A percentile compares a stretch with the other conserved stretches of the same genome.
Evolutionary conservation across 1,140 invertebrate genomes (phyloP).

Genomic region (Euborellia annulipes): DNA sequence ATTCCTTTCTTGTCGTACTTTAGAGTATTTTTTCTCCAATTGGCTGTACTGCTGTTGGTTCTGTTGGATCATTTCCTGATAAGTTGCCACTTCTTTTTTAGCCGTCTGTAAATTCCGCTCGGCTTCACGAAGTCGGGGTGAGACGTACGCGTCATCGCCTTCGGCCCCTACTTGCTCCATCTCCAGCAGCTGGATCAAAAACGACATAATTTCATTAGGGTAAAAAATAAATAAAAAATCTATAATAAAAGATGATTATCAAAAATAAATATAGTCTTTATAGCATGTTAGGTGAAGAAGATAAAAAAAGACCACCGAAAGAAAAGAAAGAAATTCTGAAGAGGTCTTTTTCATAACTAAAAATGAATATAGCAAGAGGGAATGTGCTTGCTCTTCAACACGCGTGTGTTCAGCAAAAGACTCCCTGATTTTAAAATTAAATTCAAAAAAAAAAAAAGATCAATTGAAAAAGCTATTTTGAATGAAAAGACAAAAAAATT

Average conservation of each 20-base stretch:
- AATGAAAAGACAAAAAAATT: too few relatives aligned
- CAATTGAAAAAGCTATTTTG: too few relatives aligned
- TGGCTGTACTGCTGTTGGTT: slow-evolving; percentile 29
- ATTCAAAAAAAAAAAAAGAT: too few relatives aligned
- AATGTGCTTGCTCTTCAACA: too few relatives aligned
- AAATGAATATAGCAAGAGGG: neutral
- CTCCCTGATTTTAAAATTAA: too few relatives aligned
- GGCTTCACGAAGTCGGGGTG: slow-evolving; percentile 53
- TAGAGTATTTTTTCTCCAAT: neutral
- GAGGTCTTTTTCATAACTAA: neutral
- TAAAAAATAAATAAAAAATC: slow-evolving; percentile 4
- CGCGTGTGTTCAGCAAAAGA: too few relatives aligned
- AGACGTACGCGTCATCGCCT: slow-evolving; percentile 49
- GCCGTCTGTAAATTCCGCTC: slow-evolving; percentile 46
- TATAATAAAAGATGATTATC: too few relatives aligned
- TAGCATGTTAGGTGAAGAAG: slow-evolving; percentile 13
- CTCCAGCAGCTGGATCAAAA: slow-evolving; percentile 51
- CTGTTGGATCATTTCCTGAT: slow-evolving; percentile 61
- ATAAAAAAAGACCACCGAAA: slow-evolving; percentile 19
- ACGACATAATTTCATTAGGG: neutral
- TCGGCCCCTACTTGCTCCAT: slow-evolving; percentile 56
- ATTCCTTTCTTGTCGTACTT: neutral
- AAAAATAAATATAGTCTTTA: too few relatives aligned
- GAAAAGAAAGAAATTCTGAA: slow-evolving; percentile 8
- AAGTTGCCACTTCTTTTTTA: slow-evolving; percentile 50